Evolutionary conservation across 2,888 invertebrate species (phyloP).

Genomic region (Microctonus aethiopoides): DNA sequence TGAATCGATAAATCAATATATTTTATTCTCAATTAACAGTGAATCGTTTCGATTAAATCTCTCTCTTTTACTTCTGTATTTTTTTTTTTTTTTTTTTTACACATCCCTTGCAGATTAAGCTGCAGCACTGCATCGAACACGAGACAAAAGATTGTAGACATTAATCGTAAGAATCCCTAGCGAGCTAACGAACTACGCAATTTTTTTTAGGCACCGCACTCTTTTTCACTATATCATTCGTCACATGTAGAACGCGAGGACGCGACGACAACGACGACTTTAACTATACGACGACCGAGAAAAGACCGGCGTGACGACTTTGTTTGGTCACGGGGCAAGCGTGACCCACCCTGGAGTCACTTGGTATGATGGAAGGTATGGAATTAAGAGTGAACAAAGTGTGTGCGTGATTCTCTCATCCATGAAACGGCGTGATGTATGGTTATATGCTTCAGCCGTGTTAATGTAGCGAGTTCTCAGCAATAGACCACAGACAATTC

Average conservation of each 20-base stretch:
- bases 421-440: slow-evolving; percentile 27
- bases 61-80: background rate
- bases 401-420: slow-evolving; percentile 29
- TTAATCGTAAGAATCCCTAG: slow-evolving; percentile 22
- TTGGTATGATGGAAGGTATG: slow-evolving; percentile 3
- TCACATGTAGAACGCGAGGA: slow-evolving; percentile 24
- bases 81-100: background rate
- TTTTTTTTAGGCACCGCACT: background rate
- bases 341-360: slow-evolving; percentile 29
- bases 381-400: background rate
- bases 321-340: slow-evolving; percentile 12
- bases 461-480: slow-evolving; percentile 7
- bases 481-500: background rate
- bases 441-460: slow-evolving; percentile 24
- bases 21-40: slow-evolving; percentile 15
- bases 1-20: slow-evolving; percentile 23
- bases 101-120: background rate
- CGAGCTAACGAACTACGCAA: slow-evolving; percentile 26
- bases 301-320: slow-evolving; percentile 26
- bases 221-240: slow-evolving; percentile 9
- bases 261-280: background rate
- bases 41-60: background rate
- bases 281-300: background rate
- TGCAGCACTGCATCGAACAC: background rate
- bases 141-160: slow-evolving; percentile 30